Conservation (phyloP, 2,888 invertebrate genomes). For the Tanaodytes sp. region DNA sequence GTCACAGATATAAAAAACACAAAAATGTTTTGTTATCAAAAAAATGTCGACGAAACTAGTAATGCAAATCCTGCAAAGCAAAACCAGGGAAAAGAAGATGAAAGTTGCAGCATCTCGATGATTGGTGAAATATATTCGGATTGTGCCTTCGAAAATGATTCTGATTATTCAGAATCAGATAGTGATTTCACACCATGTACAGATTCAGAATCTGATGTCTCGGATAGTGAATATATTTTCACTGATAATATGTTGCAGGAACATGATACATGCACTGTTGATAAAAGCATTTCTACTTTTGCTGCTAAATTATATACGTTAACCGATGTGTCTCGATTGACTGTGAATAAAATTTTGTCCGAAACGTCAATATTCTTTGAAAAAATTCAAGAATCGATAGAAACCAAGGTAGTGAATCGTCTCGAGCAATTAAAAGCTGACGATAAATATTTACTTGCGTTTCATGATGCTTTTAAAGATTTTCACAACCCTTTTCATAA, state of each 20-base stretch:
- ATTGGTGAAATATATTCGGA: too few relatives aligned
- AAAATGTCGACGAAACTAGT: too few relatives aligned
- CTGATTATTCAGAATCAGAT: neutral
- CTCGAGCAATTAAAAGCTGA: neutral
- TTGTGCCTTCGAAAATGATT: neutral
- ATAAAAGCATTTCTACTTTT: neutral
- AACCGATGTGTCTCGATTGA: neutral
- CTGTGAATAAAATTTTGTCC: neutral
- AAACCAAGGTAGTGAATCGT: neutral
- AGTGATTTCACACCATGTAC: neutral
- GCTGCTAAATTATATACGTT: neutral
- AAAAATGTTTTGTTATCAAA: too few relatives aligned
- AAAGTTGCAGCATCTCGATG: too few relatives aligned
- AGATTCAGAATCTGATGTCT: neutral
- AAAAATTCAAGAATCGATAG: neutral
- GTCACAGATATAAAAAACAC: conserved; percentile 16
- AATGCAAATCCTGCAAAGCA: too few relatives aligned
- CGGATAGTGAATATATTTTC: neutral
- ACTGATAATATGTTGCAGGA: neutral
- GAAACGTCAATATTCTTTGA: neutral
- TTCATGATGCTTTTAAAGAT: neutral
- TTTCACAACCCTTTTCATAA: conserved; percentile 7
- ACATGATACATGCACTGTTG: neutral
- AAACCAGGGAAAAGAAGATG: too few relatives aligned
- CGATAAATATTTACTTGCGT: neutral